Conservation (phyloP, 35 echinoderm and acorn worm species). For the Apostichopus parvimensis region DNA sequence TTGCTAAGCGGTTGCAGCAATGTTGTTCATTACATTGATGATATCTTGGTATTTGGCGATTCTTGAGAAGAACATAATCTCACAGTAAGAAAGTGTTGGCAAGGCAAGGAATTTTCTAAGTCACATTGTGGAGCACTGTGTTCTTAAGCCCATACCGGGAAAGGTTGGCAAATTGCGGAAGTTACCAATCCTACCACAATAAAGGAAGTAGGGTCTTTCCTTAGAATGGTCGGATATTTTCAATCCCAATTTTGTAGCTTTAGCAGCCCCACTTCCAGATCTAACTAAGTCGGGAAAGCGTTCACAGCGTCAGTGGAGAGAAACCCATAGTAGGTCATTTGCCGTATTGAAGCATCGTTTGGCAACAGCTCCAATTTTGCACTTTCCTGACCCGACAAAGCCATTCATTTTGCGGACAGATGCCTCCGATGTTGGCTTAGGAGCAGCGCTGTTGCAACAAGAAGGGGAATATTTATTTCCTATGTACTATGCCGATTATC, state of each 20-base stretch:
- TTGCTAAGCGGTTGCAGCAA: no score
- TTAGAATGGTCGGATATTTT: constrained; percentile 33
- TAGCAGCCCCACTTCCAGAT: constrained; percentile 41
- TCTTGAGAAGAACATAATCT: constrained; percentile 16
- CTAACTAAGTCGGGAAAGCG: constrained; percentile 13
- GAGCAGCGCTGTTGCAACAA: constrained; percentile 1
- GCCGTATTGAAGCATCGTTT: constrained; percentile 5
- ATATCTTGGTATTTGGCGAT: not conserved
- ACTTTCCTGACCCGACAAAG: constrained; percentile 21
- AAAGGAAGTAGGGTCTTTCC: constrained; percentile 44
- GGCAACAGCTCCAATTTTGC: constrained; percentile 22
- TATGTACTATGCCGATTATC: not conserved
- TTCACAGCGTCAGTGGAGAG: constrained; percentile 24
- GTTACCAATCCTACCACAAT: constrained; percentile 13
- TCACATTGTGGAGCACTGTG: not conserved
- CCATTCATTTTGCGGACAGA: constrained; percentile 43
- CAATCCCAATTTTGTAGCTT: no score
- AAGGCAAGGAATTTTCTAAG: constrained; percentile 15
- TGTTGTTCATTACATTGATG: not conserved
- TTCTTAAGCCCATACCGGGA: not conserved
- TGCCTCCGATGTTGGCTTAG: not conserved
- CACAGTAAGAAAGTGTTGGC: not conserved
- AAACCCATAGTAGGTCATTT: constrained; percentile 39
- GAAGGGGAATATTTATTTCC: not conserved
- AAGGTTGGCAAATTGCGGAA: not conserved